Conservation (phyloP, 2,888 invertebrate species). For the Volucella zonaria region DNA sequence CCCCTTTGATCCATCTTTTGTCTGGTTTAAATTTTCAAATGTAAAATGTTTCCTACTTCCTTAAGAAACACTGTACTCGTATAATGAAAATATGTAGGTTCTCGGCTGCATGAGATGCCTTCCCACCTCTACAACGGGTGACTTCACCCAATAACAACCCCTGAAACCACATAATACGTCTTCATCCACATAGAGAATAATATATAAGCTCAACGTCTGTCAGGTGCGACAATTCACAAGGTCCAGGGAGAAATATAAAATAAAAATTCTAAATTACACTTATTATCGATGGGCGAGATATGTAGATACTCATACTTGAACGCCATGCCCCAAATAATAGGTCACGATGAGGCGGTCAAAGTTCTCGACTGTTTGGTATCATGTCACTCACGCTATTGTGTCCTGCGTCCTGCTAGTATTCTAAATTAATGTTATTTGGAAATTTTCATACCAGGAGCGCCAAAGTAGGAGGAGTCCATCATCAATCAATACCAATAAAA, state of each 20-base stretch:
- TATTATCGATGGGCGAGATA: conserved; percentile 64
- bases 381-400: conserved; percentile 42
- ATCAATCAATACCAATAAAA: conserved; percentile 48
- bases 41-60: no score
- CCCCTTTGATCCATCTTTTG: no score
- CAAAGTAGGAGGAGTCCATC: conserved; percentile 56
- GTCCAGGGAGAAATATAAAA: conserved; percentile 6
- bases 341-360: conserved; percentile 56
- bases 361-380: conserved; percentile 50
- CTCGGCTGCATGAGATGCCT: no score
- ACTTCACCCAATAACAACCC: not conserved
- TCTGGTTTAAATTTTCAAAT: no score
- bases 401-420: no score
- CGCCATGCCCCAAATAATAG: conserved; percentile 41
- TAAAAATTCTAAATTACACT: conserved; percentile 64
- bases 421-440: conserved; percentile 67
- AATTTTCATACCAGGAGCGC: conserved; percentile 43
- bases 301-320: not conserved
- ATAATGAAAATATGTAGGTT: not conserved
- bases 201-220: conserved; percentile 19
- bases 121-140: no score
- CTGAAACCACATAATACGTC: conserved; percentile 20
- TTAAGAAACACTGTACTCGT: no score
- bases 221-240: conserved; percentile 69
- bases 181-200: not conserved